A percentile compares a stretch with the other conserved stretches of the same genome.
These are phyloP conservation scores for Chaitophorus viminalis DNA, from an alignment of 2,888 invertebrate species.

Conservation along the genomic window DNA sequence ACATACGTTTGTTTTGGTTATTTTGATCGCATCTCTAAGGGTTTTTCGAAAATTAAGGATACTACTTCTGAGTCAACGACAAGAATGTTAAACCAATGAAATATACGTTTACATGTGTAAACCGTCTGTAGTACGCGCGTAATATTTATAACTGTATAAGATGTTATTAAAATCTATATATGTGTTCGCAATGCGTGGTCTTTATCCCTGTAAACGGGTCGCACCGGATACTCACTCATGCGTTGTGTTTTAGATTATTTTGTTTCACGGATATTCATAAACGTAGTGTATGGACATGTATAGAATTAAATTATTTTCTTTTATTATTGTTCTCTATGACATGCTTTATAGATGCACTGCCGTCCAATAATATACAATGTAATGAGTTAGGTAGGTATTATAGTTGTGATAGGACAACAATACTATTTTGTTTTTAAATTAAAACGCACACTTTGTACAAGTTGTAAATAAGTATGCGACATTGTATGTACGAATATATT, in stretches of 20 bases:
- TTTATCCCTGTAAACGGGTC: background rate
- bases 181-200: background rate
- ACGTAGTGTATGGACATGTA: background rate
- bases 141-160: too few relatives aligned
- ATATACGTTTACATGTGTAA: constrained; percentile 5
- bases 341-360: too few relatives aligned
- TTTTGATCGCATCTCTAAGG: constrained; percentile 10
- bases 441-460: too few relatives aligned
- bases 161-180: background rate
- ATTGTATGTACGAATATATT: too few relatives aligned
- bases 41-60: constrained; percentile 12
- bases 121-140: too few relatives aligned
- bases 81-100: constrained; percentile 4
- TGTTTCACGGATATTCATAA: background rate
- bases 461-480: too few relatives aligned
- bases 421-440: too few relatives aligned
- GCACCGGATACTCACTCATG: background rate
- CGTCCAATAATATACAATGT: too few relatives aligned
- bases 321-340: too few relatives aligned
- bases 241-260: background rate
- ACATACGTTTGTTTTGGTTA: constrained; percentile 22
- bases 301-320: too few relatives aligned
- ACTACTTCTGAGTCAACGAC: background rate
- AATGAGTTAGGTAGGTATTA: too few relatives aligned
- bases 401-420: too few relatives aligned